phyloP scores from a whole-genome alignment of 2,888 invertebrate species.

The Phasia obesa region DNA sequence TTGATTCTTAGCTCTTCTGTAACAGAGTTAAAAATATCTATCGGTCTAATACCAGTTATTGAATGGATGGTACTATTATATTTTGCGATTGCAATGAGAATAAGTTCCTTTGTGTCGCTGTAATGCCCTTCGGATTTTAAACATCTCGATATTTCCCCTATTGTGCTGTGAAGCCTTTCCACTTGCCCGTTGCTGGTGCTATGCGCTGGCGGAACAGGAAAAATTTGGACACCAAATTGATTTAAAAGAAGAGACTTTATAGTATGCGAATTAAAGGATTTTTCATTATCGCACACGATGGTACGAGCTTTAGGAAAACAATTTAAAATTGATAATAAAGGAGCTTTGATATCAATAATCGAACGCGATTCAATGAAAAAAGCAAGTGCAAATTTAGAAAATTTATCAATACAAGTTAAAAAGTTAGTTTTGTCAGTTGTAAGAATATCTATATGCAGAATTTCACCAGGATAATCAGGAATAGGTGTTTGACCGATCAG shows the following conservation, averaged over 20 bases:
- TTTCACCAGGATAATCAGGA: slow-evolving; percentile 17
- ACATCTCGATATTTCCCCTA: too few relatives aligned
- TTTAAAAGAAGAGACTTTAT: slow-evolving; percentile 14
- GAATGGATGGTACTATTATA: too few relatives aligned
- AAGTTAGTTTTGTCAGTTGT: slow-evolving; percentile 11
- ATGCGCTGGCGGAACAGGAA: slow-evolving; percentile 7
- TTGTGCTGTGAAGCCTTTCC: slow-evolving; percentile 28
- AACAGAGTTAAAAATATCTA: too few relatives aligned
- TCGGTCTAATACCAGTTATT: too few relatives aligned
- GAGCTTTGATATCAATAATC: slow-evolving; percentile 7
- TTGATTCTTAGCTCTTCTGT: too few relatives aligned
- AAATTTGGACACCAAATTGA: slow-evolving; percentile 2
- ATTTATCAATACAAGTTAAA: background rate
- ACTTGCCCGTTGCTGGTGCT: slow-evolving; percentile 21
- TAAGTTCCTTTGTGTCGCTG: too few relatives aligned
- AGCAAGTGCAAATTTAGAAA: slow-evolving; percentile 14
- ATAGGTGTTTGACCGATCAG: slow-evolving; percentile 11
- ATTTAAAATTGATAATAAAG: background rate
- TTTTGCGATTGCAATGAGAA: too few relatives aligned
- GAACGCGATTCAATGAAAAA: slow-evolving; percentile 9
- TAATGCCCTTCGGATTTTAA: too few relatives aligned
- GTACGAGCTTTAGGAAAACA: slow-evolving; percentile 15
- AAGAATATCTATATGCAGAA: too few relatives aligned
- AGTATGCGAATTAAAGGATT: slow-evolving; percentile 22
- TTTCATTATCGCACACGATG: slow-evolving; percentile 43